A percentile compares a stretch with the other conserved stretches of the same genome.
Evolutionary conservation across 2,797 vertebrate genomes (phyloP).

Genomic region (Sebastes nivosus): DNA sequence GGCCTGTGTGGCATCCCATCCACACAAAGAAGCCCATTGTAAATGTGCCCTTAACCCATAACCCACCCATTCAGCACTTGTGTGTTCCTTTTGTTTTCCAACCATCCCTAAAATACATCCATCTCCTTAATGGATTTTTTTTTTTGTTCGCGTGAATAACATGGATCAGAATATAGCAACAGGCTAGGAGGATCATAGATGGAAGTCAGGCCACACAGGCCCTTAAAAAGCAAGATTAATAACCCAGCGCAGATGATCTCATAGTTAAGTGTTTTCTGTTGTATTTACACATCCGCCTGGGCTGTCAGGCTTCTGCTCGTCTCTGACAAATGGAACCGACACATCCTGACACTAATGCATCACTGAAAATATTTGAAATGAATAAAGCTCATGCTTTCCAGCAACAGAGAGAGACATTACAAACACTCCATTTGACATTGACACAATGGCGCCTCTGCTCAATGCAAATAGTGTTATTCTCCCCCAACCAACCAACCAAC

Average conservation of each 20-base stretch:
- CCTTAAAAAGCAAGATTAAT: constrained; percentile 85
- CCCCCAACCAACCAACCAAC: constrained; percentile 11
- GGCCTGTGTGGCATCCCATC: constrained; percentile 55
- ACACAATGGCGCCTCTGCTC: constrained; percentile 76
- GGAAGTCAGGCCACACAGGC: constrained; percentile 66
- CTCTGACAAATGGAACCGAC: constrained; percentile 75
- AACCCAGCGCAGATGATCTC: constrained; percentile 82
- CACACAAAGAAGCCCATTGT: constrained; percentile 74
- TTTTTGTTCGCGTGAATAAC: constrained; percentile 60
- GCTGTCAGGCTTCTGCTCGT: constrained; percentile 64
- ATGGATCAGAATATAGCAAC: constrained; percentile 67
- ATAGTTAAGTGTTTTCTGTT: constrained; percentile 87
- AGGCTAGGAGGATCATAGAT: constrained; percentile 48
- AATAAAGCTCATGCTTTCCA: constrained; percentile 70
- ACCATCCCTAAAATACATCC: constrained; percentile 72
- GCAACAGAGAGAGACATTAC: constrained; percentile 60
- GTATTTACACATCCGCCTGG: constrained; percentile 80
- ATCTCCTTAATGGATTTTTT: constrained; percentile 80
- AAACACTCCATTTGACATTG: constrained; percentile 78
- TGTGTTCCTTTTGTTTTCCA: constrained; percentile 78
- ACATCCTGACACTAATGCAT: constrained; percentile 81
- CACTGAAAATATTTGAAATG: constrained; percentile 80
- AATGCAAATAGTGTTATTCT: constrained; percentile 80
- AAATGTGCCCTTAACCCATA: constrained; percentile 74
- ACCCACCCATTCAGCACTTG: constrained; percentile 72